These are phyloP conservation scores for Vultur gryphus DNA, from an alignment of 2,797 vertebrate species.

Conservation along the genomic window DNA sequence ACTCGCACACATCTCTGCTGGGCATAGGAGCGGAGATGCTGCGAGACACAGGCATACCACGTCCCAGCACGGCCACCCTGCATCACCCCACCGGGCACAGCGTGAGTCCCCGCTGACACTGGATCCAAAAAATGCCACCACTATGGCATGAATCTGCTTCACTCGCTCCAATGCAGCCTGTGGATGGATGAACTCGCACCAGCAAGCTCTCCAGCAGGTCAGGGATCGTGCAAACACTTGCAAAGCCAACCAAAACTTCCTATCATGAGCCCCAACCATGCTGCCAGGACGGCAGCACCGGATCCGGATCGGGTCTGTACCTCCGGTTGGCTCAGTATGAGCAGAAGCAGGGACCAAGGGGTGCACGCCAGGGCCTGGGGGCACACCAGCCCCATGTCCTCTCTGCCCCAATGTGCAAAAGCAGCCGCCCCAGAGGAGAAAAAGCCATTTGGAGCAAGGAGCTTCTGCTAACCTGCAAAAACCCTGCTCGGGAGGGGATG, in stretches of 20 bases:
- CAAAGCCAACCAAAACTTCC: not conserved
- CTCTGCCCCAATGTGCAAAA: not conserved
- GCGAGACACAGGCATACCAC: not conserved
- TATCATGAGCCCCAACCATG: accelerated
- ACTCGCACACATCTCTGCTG: accelerated
- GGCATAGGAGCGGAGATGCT: not conserved
- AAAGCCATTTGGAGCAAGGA: not conserved
- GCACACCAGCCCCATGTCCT: not conserved
- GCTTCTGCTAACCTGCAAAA: not conserved
- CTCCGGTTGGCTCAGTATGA: not conserved
- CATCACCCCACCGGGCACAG: not conserved
- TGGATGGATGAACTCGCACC: not conserved
- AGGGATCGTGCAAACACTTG: accelerated
- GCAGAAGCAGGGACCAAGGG: not conserved
- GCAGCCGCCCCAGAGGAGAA: not conserved
- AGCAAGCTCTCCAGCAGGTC: not conserved
- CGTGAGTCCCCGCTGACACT: accelerated
- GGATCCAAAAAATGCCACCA: not conserved
- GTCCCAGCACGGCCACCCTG: accelerated
- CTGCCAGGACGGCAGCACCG: not conserved
- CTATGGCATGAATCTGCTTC: not conserved
- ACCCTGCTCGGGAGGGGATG: not conserved
- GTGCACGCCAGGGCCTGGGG: not conserved
- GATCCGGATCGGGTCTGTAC: not conserved
- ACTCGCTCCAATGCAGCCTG: accelerated